Evolutionary conservation across 2,888 invertebrate genomes (phyloP).

Genomic region (Heteromurus nitidus): DNA sequence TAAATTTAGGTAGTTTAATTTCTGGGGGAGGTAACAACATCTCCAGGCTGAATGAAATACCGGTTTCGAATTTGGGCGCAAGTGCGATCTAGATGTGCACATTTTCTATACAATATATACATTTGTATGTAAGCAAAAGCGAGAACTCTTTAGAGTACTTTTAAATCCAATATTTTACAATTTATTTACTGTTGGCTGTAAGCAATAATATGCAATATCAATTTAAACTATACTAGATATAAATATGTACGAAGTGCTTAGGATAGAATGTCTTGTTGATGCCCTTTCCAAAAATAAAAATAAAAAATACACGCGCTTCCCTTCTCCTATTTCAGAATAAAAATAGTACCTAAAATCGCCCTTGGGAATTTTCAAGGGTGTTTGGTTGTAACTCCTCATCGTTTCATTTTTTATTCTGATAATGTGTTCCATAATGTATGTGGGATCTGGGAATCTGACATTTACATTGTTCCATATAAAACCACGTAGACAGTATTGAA

Average conservation of each 20-base stretch:
- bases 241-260: too few species aligned
- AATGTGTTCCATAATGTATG: neutral
- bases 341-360: neutral
- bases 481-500: too few species aligned
- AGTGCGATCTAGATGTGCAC: neutral
- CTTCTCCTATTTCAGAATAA: neutral
- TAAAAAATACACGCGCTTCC: too few species aligned
- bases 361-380: neutral
- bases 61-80: conserved; percentile 13
- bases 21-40: conserved; percentile 21
- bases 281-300: too few species aligned
- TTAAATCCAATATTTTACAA: neutral
- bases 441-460: too few species aligned
- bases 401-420: too few species aligned
- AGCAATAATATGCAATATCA: too few species aligned
- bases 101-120: neutral
- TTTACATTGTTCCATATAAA: too few species aligned
- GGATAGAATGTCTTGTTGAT: too few species aligned
- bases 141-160: neutral
- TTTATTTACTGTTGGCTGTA: neutral
- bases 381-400: neutral
- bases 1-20: conserved; percentile 14
- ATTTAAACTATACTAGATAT: too few species aligned
- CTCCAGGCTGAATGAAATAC: conserved; percentile 50
- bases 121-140: neutral